Conservation (phyloP, 2,888 invertebrate genomes). For the Magallana nippona region DNA sequence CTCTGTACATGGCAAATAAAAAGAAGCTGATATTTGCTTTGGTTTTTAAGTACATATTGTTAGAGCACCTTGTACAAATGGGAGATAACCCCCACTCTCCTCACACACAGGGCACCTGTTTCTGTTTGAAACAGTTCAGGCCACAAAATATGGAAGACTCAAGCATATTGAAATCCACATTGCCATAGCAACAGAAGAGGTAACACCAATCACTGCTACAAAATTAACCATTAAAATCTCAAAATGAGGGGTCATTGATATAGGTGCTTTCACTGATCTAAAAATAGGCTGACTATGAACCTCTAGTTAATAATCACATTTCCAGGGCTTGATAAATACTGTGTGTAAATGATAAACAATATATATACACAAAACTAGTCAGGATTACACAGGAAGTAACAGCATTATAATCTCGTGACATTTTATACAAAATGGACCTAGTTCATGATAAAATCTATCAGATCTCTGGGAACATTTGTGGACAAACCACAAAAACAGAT, state of each 20-base stretch:
- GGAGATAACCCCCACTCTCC: neutral
- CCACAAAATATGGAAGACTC: conserved; percentile 30
- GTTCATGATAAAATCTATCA: conserved; percentile 14
- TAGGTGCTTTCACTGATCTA: neutral
- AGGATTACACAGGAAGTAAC: conserved; percentile 19
- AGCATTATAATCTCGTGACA: conserved; percentile 29
- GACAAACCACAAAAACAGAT: neutral
- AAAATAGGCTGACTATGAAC: conserved; percentile 1
- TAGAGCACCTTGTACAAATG: conserved; percentile 21
- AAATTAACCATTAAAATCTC: neutral
- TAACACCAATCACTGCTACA: neutral
- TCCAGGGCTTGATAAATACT: conserved; percentile 28
- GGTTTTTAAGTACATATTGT: conserved; percentile 22
- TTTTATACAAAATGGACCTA: conserved; percentile 26
- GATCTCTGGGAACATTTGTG: neutral
- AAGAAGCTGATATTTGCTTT: conserved; percentile 31
- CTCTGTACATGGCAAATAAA: conserved; percentile 28
- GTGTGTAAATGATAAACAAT: conserved; percentile 27
- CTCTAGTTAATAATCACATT: conserved; percentile 7
- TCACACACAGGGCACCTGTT: neutral
- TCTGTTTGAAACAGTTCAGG: conserved; percentile 1
- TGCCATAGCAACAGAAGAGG: neutral
- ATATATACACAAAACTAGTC: neutral
- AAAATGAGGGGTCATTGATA: neutral
- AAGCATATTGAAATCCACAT: conserved; percentile 10